Evolutionary conservation across 2,797 vertebrate species (phyloP).

Genomic region (Paratrypauchen microcephalus): DNA sequence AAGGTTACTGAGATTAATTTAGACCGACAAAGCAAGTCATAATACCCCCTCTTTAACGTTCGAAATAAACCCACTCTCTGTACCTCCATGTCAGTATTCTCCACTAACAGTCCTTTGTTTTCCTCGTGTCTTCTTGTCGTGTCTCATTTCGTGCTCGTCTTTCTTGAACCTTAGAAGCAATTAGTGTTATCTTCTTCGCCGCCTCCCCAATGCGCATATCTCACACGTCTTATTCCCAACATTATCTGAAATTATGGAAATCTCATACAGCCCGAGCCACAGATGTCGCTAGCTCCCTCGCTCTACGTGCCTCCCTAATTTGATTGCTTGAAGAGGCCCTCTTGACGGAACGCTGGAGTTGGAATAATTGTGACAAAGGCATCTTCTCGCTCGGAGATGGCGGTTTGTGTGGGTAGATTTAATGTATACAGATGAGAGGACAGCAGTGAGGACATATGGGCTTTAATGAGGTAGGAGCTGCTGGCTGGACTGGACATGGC

Average conservation of each 20-base stretch:
- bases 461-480: constrained; percentile 4
- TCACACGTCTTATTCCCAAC: constrained; percentile 52
- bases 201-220: constrained; percentile 46
- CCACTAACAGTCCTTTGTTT: constrained; percentile 47
- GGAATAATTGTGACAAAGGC: constrained; percentile 15
- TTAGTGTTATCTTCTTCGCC: constrained; percentile 53
- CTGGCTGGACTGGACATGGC: not conserved
- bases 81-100: constrained; percentile 42
- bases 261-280: constrained; percentile 44
- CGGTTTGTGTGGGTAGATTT: constrained; percentile 16
- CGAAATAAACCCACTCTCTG: not conserved
- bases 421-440: constrained; percentile 22
- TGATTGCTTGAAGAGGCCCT: constrained; percentile 59
- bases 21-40: not conserved
- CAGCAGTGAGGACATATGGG: not conserved
- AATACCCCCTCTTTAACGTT: not conserved
- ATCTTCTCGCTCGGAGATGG: constrained; percentile 20
- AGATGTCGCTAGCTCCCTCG: constrained; percentile 37
- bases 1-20: not conserved
- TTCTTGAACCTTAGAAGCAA: constrained; percentile 44
- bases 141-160: constrained; percentile 42
- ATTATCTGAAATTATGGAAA: constrained; percentile 63
- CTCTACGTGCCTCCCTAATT: constrained; percentile 48
- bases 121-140: constrained; percentile 29
- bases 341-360: not conserved